These are phyloP conservation scores for Tragelaphus scriptus DNA, from an alignment of 2,113 vertebrate genomes.

Conservation along the genomic window DNA sequence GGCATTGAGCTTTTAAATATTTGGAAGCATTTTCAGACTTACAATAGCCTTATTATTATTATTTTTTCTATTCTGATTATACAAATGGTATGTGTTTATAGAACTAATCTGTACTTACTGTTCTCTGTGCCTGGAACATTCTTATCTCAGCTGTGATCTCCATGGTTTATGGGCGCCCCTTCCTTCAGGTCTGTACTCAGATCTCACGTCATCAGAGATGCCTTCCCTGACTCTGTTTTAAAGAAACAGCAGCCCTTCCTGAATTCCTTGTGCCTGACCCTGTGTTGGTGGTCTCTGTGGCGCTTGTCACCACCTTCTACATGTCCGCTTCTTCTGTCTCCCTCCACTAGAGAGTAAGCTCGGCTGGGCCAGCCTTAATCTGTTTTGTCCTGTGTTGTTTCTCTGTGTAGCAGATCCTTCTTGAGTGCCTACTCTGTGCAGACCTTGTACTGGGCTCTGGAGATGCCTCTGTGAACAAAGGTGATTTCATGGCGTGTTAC, in stretches of 20 bases:
- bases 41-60: not conserved
- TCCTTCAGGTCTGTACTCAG: not conserved
- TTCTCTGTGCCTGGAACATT: constrained; percentile 52
- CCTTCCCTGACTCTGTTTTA: not conserved
- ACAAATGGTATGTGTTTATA: constrained; percentile 31
- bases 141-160: constrained; percentile 27
- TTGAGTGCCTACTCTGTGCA: not conserved
- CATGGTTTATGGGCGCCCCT: not conserved
- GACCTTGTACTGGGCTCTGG: not conserved
- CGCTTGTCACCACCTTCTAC: rapidly evolving
- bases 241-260: not conserved
- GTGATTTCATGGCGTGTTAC: rapidly evolving
- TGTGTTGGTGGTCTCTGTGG: not conserved
- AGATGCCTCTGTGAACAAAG: rapidly evolving
- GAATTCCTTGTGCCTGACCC: not conserved
- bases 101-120: constrained; percentile 8
- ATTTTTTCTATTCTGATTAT: not conserved
- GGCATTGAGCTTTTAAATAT: not conserved
- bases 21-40: constrained; percentile 29
- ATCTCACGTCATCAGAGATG: not conserved
- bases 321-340: not conserved
- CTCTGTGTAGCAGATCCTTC: not conserved
- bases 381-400: not conserved
- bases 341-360: not conserved
- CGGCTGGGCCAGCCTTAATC: not conserved